Conservation (phyloP, 2,113 vertebrate species). For the Cygnus atratus region DNA sequence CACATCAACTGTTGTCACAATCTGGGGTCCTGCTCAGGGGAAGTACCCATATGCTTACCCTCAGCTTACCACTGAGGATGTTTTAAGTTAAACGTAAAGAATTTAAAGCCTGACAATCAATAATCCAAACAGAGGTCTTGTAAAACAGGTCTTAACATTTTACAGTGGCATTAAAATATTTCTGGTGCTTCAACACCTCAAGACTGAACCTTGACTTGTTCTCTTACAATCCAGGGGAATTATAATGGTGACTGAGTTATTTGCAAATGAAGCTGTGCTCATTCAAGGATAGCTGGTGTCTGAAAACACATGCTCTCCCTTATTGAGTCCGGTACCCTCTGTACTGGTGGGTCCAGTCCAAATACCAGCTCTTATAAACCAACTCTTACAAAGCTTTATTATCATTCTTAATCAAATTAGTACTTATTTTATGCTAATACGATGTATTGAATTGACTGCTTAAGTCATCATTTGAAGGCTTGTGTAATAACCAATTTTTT, state of each 20-base stretch:
- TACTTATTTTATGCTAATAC: background rate
- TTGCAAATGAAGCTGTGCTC: background rate
- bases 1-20: rapidly evolving
- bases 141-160: rapidly evolving
- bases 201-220: background rate
- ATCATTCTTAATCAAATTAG: background rate
- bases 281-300: background rate
- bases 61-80: background rate
- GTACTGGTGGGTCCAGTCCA: background rate
- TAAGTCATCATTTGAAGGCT: background rate
- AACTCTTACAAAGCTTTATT: background rate
- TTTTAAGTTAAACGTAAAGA: background rate
- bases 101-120: background rate
- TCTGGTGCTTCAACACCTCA: background rate
- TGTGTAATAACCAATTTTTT: background rate
- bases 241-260: background rate
- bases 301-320: background rate
- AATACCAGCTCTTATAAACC: background rate
- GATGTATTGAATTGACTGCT: background rate
- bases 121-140: background rate
- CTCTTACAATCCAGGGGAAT: background rate
- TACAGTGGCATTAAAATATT: background rate
- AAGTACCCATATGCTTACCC: background rate
- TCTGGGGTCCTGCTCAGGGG: background rate
- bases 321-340: background rate